Evolutionary conservation across 1,140 invertebrate genomes (phyloP), one percentile per base, ranked within the genome.

Genomic region (Steinernema khuongi): DNA sequence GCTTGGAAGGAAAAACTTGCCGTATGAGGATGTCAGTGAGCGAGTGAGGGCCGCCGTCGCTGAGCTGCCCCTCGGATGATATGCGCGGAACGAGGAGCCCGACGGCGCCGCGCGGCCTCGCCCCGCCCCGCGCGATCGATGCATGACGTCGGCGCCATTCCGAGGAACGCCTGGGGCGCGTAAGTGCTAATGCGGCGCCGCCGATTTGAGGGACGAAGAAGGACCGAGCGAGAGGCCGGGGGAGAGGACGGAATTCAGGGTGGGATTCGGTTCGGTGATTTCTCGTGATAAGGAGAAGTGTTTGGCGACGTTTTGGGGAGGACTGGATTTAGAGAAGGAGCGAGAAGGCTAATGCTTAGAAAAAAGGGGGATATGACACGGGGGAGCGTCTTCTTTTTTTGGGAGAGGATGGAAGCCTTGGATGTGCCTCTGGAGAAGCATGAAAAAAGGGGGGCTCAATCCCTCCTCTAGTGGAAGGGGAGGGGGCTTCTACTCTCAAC

Each of bases 1-100:
- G n/a, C n/a, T n/a, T n/a, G n/a, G n/a, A n/a, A n/a, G n/a, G 50
- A 22, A 60, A 60, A 60, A 60, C 50, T 60, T 60, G 50, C 50
- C 50, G 50, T 60, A 60, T 60, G 50, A 60, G 50, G 50, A 60
- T 60, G 50, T 60, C 50, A 60, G 50, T 41, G n/a, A 60, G 50
- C 50, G 50, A 60, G 50, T 60, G 50, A 60, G 50, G 50, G 50
- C 50, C 22, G 50, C 50, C 50, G 50, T 60, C 50, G 4, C 4
- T 60, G 50, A 60, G 50, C 11, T 26, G 11, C 11, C 50, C 50
- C 11, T 11, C 11, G 50, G 50, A 60, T 60, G 50, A 60, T 60
- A 60, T 60, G 50, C 50, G 50, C 50, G 19, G 26, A 60, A 22
- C 7, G 7, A 22, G 50, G 7, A 22, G 50, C 50, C 14, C 50